Base-by-base conservation (phyloP, 1,140 invertebrate genomes). In the Papilio glaucus region DNA sequence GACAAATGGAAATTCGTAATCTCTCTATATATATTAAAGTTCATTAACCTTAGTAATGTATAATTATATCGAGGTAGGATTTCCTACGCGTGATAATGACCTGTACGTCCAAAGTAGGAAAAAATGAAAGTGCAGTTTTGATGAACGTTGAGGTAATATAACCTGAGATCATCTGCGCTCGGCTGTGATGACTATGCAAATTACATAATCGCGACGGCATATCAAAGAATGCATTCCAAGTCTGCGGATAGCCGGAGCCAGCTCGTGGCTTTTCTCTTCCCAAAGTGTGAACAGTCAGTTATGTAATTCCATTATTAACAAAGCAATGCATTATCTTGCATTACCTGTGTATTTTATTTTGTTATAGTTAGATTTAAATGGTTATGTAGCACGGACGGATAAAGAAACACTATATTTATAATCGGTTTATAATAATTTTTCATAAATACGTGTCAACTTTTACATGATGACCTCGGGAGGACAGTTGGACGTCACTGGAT, bases 251-350 rank as follows among this genome's bases (percentile, higher is more conserved):
- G 21, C 21, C 21, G 45, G 10, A 57, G 21, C 21, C 18, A 18
- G 45, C 21, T 57, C 12, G 49, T 3, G 21, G 24, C 49, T 57
- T 57, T 57, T 33, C 29, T 33, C 29, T 33, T 57, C 49, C 21
- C 12, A 57, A 57, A 57, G 49, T 57, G 49, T 57, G 49, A 57
- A 33, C 29, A 57, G 21, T 24, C 15, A 18, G 1, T 49, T 57
- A 57, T 57, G 49, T 57, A 57, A 57, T 24, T 57, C 49, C 49
- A 57, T 57, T 57, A 57, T 26, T 3, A 45, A 18, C 42, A 6
- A 24, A 57, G 49, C 24, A 57, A 57, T 9, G 49, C 49, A 26
- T 57, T 57, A 57, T 26, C 49, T 57, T 9, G 49, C 21, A 10
- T 57, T 45, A 45, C 9, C 18, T 5, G 8, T 33, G 29, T 33